A percentile compares a stretch with the other conserved stretches of the same genome.
Conservation (phyloP, 35 echinoderm and acorn worm genomes). For the Acanthaster planci region DNA sequence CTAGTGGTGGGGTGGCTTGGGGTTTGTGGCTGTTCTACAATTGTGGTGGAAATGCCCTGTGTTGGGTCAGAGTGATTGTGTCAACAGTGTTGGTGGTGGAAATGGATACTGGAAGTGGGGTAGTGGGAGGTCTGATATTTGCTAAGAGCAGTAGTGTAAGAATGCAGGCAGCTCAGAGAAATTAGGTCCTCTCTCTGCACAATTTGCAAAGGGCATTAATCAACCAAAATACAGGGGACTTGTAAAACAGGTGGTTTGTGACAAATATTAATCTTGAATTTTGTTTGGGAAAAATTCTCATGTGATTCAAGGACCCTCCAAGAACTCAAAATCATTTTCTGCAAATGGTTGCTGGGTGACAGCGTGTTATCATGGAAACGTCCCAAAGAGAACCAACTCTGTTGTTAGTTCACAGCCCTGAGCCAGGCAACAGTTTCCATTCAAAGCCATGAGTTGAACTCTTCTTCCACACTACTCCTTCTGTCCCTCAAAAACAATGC, state of each 20-base stretch:
- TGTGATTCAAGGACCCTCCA: not conserved
- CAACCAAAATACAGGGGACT: not conserved
- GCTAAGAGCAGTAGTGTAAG: too few relatives aligned
- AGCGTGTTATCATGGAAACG: not conserved
- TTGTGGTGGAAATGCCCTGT: too few relatives aligned
- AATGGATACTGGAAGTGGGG: too few relatives aligned
- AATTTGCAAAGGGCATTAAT: not conserved
- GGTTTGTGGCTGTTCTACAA: not conserved
- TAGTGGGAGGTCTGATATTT: too few relatives aligned
- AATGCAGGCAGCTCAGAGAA: too few relatives aligned
- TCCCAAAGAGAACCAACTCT: not conserved
- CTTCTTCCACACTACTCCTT: too few relatives aligned
- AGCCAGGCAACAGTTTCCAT: too few relatives aligned
- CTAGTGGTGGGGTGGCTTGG: not conserved
- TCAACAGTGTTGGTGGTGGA: not conserved
- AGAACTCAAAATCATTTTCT: not conserved
- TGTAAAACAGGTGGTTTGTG: not conserved
- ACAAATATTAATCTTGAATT: not conserved
- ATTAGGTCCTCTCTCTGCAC: too few relatives aligned
- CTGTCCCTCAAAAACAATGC: too few relatives aligned
- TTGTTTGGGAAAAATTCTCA: not conserved
- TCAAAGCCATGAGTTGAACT: too few relatives aligned
- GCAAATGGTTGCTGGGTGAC: not conserved
- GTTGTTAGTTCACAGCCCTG: not conserved
- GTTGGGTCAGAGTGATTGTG: not conserved